These are phyloP conservation scores for Drosophila oshimai DNA, from an alignment of 1,140 invertebrate species.

Conservation along the genomic window DNA sequence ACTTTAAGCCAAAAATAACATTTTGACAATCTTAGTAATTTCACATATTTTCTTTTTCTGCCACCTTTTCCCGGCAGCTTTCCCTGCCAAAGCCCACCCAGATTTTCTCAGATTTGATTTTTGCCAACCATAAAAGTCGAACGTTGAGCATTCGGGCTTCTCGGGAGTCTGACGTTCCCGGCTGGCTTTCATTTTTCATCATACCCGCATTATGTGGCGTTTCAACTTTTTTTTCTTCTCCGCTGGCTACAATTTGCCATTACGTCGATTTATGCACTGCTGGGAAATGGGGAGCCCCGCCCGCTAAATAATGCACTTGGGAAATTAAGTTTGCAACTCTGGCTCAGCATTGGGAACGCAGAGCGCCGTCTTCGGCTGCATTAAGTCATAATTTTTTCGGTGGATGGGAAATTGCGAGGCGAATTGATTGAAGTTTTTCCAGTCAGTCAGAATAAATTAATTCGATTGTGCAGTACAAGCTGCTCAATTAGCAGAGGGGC, in stretches of 20 bases:
- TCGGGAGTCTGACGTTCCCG: slow-evolving; percentile 19
- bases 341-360: slow-evolving; percentile 2
- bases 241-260: slow-evolving; percentile 51
- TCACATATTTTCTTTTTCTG: neutral
- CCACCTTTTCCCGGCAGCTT: neutral
- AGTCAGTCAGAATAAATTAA: slow-evolving; percentile 43
- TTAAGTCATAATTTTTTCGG: slow-evolving; percentile 34
- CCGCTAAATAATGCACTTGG: slow-evolving; percentile 65
- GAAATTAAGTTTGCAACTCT: slow-evolving; percentile 61
- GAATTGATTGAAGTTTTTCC: slow-evolving; percentile 38
- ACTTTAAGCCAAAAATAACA: too few species aligned
- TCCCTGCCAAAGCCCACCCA: neutral
- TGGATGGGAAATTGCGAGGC: slow-evolving; percentile 1
- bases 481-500: slow-evolving; percentile 56
- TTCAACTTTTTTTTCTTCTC: slow-evolving; percentile 2
- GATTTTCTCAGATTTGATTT: slow-evolving; percentile 17
- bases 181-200: slow-evolving; percentile 35
- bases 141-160: neutral
- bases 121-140: slow-evolving; percentile 17
- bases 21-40: neutral
- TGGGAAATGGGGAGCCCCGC: slow-evolving; percentile 18
- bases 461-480: slow-evolving; percentile 45
- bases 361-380: slow-evolving; percentile 4
- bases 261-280: slow-evolving; percentile 50
- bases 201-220: slow-evolving; percentile 24